A percentile compares a stretch with the other conserved stretches of the same genome.
Evolutionary conservation across 2,113 vertebrate genomes (phyloP).

Genomic region (Oceanodroma tethys): DNA sequence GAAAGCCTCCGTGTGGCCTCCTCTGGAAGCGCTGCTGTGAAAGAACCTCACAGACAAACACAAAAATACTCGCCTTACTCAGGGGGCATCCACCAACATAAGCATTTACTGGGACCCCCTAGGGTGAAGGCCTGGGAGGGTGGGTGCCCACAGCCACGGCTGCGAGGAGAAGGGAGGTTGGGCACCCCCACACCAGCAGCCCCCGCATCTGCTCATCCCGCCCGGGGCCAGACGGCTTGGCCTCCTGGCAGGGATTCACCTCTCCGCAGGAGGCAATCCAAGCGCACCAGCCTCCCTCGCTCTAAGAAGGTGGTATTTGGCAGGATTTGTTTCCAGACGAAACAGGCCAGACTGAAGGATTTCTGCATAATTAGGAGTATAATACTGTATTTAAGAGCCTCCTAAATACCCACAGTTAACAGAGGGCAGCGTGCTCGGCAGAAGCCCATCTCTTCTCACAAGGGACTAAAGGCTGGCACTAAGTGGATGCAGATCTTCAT

Average conservation of each 20-base stretch:
- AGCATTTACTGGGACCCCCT: not conserved
- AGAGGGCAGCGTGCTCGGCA: not conserved
- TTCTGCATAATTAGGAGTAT: slow-evolving; percentile 39
- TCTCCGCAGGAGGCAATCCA: not conserved
- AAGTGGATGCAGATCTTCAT: not conserved
- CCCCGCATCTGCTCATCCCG: not conserved
- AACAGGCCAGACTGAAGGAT: slow-evolving; percentile 4
- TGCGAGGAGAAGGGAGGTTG: not conserved
- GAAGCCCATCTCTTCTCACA: not conserved
- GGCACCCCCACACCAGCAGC: not conserved
- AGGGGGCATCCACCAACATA: not conserved
- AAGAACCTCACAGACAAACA: not conserved
- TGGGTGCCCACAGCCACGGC: not conserved
- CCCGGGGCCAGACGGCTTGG: not conserved
- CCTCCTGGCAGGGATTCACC: not conserved
- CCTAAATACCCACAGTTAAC: not conserved
- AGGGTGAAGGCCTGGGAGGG: not conserved
- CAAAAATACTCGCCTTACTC: not conserved
- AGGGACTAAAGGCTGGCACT: not conserved
- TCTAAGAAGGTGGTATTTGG: not conserved
- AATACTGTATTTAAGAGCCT: slow-evolving; percentile 8
- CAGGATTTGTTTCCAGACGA: slow-evolving; percentile 50
- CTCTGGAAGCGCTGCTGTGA: rapidly evolving
- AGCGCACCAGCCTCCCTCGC: not conserved
- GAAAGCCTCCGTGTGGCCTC: not conserved